phyloP scores from a whole-genome alignment of 2,888 invertebrate species.

The Yponomeuta plumbellus region DNA sequence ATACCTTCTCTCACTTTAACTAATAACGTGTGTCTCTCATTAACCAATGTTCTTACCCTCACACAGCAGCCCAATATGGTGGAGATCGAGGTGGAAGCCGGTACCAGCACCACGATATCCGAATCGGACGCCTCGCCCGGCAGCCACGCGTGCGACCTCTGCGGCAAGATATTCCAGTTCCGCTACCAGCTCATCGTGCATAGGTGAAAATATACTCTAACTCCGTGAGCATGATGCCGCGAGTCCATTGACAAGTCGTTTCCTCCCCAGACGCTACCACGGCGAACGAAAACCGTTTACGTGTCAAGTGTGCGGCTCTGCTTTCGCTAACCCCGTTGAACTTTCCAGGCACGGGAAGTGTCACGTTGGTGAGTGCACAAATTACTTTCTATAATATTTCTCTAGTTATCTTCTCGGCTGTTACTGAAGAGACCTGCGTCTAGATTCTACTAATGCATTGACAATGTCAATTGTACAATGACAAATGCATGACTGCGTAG shows the following conservation, averaged over 20 bases:
- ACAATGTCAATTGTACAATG: too few species aligned
- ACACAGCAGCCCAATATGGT: conserved; percentile 26
- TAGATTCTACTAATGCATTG: too few species aligned
- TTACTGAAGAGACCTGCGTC: too few species aligned
- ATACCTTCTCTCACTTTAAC: too few species aligned
- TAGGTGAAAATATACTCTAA: conserved; percentile 47
- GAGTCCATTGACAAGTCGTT: background rate
- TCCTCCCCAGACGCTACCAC: conserved; percentile 82
- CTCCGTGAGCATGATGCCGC: background rate
- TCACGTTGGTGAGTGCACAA: conserved; percentile 85
- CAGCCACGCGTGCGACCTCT: conserved; percentile 88
- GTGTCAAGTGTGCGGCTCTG: conserved; percentile 88
- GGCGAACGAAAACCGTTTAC: conserved; percentile 91
- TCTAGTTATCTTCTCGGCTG: too few species aligned
- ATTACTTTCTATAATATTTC: background rate
- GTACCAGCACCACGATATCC: conserved; percentile 73
- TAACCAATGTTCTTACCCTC: background rate
- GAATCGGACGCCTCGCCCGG: conserved; percentile 79
- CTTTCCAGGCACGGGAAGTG: conserved; percentile 89
- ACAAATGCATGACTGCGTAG: too few species aligned
- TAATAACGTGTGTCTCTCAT: too few species aligned
- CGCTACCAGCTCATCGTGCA: conserved; percentile 92
- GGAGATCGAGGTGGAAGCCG: conserved; percentile 69
- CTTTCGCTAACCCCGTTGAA: conserved; percentile 87
- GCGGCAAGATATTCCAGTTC: conserved; percentile 91